Evolutionary conservation across 1,140 invertebrate genomes (phyloP).

Genomic region (Ceratoteleas bidentatus): DNA sequence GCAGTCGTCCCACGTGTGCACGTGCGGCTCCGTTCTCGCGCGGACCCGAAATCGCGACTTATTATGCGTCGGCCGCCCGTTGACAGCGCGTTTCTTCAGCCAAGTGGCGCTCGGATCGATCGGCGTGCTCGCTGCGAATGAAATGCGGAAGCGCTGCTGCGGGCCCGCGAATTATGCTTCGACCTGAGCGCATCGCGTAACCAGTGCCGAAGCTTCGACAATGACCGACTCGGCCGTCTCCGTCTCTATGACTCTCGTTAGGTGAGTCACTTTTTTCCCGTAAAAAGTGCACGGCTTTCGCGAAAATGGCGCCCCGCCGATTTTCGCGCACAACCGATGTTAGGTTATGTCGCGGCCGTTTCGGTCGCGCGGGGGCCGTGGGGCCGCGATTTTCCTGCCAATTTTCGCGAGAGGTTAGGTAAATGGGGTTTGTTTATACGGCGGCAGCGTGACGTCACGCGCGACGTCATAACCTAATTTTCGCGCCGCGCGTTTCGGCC

Average conservation of each 20-base stretch:
- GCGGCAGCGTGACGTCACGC: no score
- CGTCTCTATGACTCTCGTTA: conserved; percentile 57
- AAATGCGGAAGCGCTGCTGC: conserved; percentile 60
- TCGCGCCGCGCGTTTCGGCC: no score
- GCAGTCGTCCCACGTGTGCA: conserved; percentile 14
- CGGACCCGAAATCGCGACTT: conserved; percentile 6
- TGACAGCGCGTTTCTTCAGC: conserved; percentile 45
- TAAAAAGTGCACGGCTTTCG: background rate
- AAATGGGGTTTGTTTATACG: no score
- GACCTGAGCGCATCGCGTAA: conserved; percentile 39
- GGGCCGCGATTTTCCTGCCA: background rate
- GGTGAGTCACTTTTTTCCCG: conserved; percentile 46
- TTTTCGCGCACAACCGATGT: background rate
- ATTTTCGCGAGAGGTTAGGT: no score
- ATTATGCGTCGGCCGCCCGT: conserved; percentile 39
- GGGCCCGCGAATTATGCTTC: conserved; percentile 40
- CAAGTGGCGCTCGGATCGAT: conserved; percentile 52
- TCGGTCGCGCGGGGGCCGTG: no score
- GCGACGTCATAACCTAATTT: no score
- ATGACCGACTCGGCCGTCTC: conserved; percentile 63
- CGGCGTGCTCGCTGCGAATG: conserved; percentile 35
- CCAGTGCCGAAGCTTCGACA: conserved; percentile 40
- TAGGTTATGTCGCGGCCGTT: background rate
- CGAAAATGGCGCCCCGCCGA: background rate
- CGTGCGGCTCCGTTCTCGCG: conserved; percentile 27